Conservation (phyloP, 2,888 invertebrate genomes). For the Poecilobothrus nobilitatus region DNA sequence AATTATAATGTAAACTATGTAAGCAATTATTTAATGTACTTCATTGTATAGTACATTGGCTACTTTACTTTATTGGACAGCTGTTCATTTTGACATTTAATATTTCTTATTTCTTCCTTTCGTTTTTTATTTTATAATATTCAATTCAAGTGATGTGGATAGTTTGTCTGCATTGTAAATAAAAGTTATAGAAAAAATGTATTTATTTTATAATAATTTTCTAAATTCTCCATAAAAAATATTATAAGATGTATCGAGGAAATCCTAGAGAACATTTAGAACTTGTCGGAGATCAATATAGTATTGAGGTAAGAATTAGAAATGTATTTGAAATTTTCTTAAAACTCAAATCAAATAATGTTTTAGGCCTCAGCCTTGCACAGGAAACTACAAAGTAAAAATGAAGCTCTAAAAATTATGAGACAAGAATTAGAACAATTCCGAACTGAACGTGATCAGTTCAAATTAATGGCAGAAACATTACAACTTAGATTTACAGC, state of each 20-base stretch:
- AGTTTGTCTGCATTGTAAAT: not conserved
- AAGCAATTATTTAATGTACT: too few species aligned
- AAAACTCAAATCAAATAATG: not conserved
- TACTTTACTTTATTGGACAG: too few species aligned
- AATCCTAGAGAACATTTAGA: constrained; percentile 6
- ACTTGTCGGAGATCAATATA: not conserved
- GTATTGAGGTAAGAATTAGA: not conserved
- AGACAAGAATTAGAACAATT: constrained; percentile 69
- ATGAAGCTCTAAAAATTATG: constrained; percentile 71
- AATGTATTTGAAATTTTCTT: too few species aligned
- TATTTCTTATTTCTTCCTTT: too few species aligned
- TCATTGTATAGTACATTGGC: too few species aligned
- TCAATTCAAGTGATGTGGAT: not conserved
- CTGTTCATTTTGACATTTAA: too few species aligned
- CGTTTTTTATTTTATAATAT: too few species aligned
- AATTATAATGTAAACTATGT: too few species aligned
- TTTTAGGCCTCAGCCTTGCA: constrained; percentile 54
- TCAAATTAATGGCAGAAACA: constrained; percentile 71
- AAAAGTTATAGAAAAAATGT: too few species aligned
- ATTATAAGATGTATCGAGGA: not conserved
- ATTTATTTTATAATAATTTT: not conserved
- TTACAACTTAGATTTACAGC: constrained; percentile 51
- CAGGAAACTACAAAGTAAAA: constrained; percentile 70
- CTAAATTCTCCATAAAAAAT: not conserved
- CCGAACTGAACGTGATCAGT: constrained; percentile 69